phyloP scores from a whole-genome alignment of 2,888 invertebrate genomes.

The Azorinus chamasolen region DNA sequence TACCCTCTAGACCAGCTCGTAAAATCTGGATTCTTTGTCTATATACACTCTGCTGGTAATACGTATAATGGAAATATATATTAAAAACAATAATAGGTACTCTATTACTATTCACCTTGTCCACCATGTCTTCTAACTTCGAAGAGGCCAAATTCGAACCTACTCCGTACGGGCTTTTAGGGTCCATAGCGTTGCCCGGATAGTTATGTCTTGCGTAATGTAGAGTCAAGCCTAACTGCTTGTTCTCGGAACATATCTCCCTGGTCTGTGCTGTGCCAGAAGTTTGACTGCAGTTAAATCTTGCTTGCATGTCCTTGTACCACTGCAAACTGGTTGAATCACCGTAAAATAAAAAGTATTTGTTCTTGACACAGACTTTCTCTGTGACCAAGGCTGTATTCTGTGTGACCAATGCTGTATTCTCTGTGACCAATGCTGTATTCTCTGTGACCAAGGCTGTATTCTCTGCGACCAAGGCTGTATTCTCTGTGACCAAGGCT shows the following conservation, averaged over 20 bases:
- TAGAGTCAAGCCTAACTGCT: too few species aligned
- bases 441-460: neutral
- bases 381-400: neutral
- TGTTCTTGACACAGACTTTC: constrained; percentile 2
- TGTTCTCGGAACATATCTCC: neutral
- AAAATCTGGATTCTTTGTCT: neutral
- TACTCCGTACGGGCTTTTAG: too few species aligned
- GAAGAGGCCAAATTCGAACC: neutral
- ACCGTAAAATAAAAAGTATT: constrained; percentile 3
- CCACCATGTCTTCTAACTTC: neutral
- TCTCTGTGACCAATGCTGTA: neutral
- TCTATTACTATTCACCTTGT: neutral
- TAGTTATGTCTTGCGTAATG: neutral
- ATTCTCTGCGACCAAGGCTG: neutral
- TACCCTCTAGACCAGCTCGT: neutral
- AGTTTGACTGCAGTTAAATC: neutral
- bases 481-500: neutral
- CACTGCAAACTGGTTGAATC: constrained; percentile 19
- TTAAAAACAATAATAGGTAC: neutral
- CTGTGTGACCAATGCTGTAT: neutral
- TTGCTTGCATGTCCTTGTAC: neutral
- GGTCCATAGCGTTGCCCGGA: neutral
- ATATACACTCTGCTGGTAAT: neutral
- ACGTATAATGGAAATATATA: neutral
- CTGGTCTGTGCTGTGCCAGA: too few species aligned